Evolutionary conservation across 2,113 vertebrate species (phyloP), one percentile per base, ranked within the genome.

Genomic region (Cacatua alba): DNA sequence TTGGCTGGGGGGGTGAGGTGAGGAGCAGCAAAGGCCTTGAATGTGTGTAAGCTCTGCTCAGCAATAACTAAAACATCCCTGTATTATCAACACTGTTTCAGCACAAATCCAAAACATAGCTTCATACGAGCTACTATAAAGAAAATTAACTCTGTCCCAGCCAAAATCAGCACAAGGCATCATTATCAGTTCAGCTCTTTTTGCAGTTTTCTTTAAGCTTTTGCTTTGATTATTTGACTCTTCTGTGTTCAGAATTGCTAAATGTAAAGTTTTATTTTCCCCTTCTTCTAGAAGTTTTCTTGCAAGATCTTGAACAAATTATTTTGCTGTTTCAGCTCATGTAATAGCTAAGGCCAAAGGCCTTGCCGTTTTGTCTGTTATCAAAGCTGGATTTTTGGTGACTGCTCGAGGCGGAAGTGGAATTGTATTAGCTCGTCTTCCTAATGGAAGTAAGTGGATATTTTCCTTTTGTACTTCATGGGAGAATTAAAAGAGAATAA

Each of bases 311-410:
- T 81, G 35, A 72, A 67, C 65, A 91, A 90, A 37, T 80, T 6
- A 33, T 91, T 90, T 95, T 63, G 3, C 41, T 74, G 2, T 95
- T 97, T 43, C 95, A 99, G 99, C 99, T 81, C 99, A 99, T 6
- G 98, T 99, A 17, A 99, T 99, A 68, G 99, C 99, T 11, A 99
- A 98, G 97, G 99, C 99, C 3, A 98, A 99, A 95, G 99, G 99
- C 49, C 98, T 99, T 51, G 99, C 99, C 37, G 97, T 99, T 96
- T 96, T 99, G 90, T 99, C 99, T 0, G 99, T 99, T 96, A 98
- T 99, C 94, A 99, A 99, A 94, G 99, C 99, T 14, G 99, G 99
- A 43, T 99, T 99, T 95, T 97, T 99, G 98, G 98, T 99, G 91
- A 99, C 99, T 0, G 99, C 99, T 57, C 98, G 99, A 67, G 99